These are phyloP conservation scores for Cydia pomonella DNA, from an alignment of 1,140 invertebrate species.

Conservation along the genomic window DNA sequence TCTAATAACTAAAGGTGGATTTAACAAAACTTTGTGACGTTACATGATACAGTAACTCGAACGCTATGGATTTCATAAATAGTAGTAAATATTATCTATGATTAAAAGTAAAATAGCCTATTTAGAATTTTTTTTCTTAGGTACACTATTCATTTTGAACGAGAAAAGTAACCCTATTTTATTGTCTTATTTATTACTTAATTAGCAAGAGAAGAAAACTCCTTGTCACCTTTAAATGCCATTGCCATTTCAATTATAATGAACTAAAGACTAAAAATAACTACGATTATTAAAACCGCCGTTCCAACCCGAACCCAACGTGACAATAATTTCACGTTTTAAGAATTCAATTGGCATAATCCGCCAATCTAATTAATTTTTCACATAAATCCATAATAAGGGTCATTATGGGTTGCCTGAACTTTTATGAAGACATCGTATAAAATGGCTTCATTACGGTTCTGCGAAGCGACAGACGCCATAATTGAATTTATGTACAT, in stretches of 20 bases:
- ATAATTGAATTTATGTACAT: constrained; percentile 48
- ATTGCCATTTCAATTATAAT: background rate
- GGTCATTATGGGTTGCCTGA: constrained; percentile 13
- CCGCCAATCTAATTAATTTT: constrained; percentile 6
- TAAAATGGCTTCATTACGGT: constrained; percentile 59
- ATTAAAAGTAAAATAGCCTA: too few species aligned
- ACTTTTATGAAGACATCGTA: constrained; percentile 62
- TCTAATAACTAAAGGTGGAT: too few species aligned
- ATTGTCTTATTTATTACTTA: too few species aligned
- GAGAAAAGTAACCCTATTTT: too few species aligned
- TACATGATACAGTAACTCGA: too few species aligned
- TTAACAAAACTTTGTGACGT: too few species aligned
- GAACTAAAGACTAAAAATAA: background rate
- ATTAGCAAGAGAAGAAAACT: too few species aligned
- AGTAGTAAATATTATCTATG: too few species aligned
- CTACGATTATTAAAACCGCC: background rate
- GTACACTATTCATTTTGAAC: too few species aligned
- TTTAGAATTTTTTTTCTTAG: too few species aligned
- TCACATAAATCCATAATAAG: constrained; percentile 14
- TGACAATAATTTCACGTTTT: constrained; percentile 3
- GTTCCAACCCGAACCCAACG: background rate
- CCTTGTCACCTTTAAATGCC: background rate
- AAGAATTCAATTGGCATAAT: constrained; percentile 9
- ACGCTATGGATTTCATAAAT: too few species aligned
- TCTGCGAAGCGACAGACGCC: constrained; percentile 47